Evolutionary conservation across 2,888 invertebrate species (phyloP), one percentile per base, ranked within the genome.

Genomic region (Athrips mouffetella): DNA sequence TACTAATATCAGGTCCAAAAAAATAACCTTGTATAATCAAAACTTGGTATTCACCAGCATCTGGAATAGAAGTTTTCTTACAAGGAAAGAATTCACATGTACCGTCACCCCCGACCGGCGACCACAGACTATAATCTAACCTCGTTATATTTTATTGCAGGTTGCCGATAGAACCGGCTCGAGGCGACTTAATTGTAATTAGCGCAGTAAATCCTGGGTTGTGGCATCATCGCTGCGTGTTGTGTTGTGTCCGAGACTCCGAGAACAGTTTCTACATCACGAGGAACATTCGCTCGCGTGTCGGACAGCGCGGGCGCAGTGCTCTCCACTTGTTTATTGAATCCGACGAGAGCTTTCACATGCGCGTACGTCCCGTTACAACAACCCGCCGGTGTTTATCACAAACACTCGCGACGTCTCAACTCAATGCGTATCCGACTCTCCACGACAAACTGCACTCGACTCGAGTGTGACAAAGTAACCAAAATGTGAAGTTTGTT

Each of bases 361-460:
- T 13, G 41, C 40, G 40, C 23, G 23, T 20, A 29, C 41, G 29
- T 23, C 41, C 41, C 27, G 23, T 23, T 29, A 11, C n/a, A 21
- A 40, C 23, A 42, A n/a, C 40, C 2, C 25, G 40, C 18, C 40
- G 27, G 30, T 27, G 41, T 42, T 42, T 42, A 42, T 29, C 41
- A 29, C 41, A 42, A 42, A 42, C 41, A 42, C 41, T 27, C 27
- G 27, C 13, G 18, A 42, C 27, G 25, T 29, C 27, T 42, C 41
- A 29, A 27, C 29, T 21, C 23, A 13, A 8, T 13, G 25, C 15
- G 11, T 16, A 18, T 37, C 11, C n/a, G 6, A 20, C 18, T 18
- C 41, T 15, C 29, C n/a, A 29, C 27, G 8, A 41, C 10, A 5
- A 15, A 16, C 29, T n/a, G 29, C 23, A 6, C 23, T 10, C 8